Conservation (phyloP, 2,888 invertebrate genomes). For the Caenorhabditis sulstoni region DNA sequence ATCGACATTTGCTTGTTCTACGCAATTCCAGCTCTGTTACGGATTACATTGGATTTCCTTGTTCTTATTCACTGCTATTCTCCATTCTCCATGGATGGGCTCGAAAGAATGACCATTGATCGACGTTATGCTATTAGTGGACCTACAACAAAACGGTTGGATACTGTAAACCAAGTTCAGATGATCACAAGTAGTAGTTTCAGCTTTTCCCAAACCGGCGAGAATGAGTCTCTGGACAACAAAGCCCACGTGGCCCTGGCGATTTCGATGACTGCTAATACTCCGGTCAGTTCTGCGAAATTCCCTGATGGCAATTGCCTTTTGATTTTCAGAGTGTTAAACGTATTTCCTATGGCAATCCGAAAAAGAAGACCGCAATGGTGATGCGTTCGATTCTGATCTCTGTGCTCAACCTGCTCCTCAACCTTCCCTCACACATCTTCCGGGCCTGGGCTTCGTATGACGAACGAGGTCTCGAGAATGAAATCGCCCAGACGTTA, state of each 20-base stretch:
- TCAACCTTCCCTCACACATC: slow-evolving; percentile 76
- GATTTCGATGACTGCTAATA: slow-evolving; percentile 59
- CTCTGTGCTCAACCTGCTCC: slow-evolving; percentile 75
- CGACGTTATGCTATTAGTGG: slow-evolving; percentile 65
- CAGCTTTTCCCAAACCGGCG: slow-evolving; percentile 42
- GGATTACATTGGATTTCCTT: slow-evolving; percentile 74
- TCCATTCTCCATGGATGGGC: slow-evolving; percentile 59
- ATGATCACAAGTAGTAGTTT: too few relatives aligned
- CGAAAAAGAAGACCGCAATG: slow-evolving; percentile 69
- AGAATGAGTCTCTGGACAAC: slow-evolving; percentile 41
- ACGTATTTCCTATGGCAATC: slow-evolving; percentile 26
- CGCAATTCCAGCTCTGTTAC: slow-evolving; percentile 73
- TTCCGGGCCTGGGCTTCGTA: slow-evolving; percentile 71
- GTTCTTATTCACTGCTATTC: slow-evolving; percentile 76
- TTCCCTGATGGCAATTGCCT: too few relatives aligned
- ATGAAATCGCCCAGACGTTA: slow-evolving; percentile 48
- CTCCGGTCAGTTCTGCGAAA: slow-evolving; percentile 51
- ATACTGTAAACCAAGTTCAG: not conserved
- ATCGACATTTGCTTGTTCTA: slow-evolving; percentile 75
- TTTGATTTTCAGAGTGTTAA: slow-evolving; percentile 27
- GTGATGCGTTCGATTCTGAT: slow-evolving; percentile 75
- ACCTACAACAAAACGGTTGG: slow-evolving; percentile 51
- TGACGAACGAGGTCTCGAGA: slow-evolving; percentile 59
- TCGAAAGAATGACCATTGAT: slow-evolving; percentile 60
- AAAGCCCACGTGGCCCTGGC: slow-evolving; percentile 62